Conservation (phyloP, 2,113 vertebrate species). For the Turdus rufiventris region DNA sequence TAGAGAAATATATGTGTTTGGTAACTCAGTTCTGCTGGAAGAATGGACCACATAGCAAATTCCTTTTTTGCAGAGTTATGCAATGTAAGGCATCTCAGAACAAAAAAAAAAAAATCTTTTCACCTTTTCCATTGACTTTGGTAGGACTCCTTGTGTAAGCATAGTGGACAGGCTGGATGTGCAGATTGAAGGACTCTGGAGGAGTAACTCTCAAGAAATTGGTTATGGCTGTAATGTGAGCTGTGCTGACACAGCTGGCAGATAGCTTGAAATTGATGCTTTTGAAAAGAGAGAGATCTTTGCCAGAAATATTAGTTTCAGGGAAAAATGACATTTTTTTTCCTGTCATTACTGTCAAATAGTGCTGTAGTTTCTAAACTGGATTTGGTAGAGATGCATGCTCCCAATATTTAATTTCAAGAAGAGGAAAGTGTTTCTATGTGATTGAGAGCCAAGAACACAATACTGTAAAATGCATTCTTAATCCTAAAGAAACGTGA, state of each 20-base stretch:
- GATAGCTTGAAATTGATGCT: slow-evolving; percentile 33
- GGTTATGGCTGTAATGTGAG: background rate
- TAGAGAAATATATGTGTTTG: background rate
- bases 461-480: background rate
- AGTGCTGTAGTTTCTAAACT: slow-evolving; percentile 9
- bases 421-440: background rate
- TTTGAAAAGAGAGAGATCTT: slow-evolving; percentile 2
- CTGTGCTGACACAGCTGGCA: slow-evolving; percentile 35
- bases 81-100: background rate
- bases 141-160: background rate
- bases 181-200: background rate
- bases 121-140: slow-evolving; percentile 8
- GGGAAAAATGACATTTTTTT: slow-evolving; percentile 28
- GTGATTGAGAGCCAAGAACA: background rate
- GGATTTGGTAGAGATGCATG: background rate
- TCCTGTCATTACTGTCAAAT: background rate
- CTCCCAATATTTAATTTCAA: slow-evolving; percentile 4
- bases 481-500: background rate
- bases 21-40: background rate
- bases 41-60: background rate
- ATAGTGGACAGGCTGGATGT: background rate
- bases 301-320: slow-evolving; percentile 36
- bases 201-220: slow-evolving; percentile 15
- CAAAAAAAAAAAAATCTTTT: background rate
- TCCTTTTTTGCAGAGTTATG: background rate